phyloP scores from a whole-genome alignment of 30 jellyfish, hydroid and myxozoan species.

The Aurelia sp. region DNA sequence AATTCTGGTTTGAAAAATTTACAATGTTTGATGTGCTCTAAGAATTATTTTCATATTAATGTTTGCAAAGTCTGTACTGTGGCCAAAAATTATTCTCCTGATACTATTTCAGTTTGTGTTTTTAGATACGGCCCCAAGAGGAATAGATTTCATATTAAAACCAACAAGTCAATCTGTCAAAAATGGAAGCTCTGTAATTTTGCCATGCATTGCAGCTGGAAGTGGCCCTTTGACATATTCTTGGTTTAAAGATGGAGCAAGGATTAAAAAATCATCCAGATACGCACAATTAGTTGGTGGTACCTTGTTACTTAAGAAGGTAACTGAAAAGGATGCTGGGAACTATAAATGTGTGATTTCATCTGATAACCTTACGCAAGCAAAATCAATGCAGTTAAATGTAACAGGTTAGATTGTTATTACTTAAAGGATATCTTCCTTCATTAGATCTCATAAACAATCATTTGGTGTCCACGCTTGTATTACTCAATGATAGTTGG shows the following conservation, averaged over 20 bases:
- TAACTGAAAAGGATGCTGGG: conserved; percentile 62
- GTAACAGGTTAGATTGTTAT: conserved; percentile 44
- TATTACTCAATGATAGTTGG: too few relatives aligned
- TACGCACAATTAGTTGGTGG: conserved; percentile 52
- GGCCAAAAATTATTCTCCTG: too few relatives aligned
- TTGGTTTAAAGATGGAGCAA: conserved; percentile 83
- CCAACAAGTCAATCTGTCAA: conserved; percentile 55
- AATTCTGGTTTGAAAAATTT: too few relatives aligned
- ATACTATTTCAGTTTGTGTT: too few relatives aligned
- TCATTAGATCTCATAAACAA: too few relatives aligned
- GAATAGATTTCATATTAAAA: conserved; percentile 14
- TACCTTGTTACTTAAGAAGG: conserved; percentile 26
- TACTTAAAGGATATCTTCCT: neutral
- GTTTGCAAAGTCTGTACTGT: too few relatives aligned
- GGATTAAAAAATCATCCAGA: conserved; percentile 21
- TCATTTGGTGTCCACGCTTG: too few relatives aligned
- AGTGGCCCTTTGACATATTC: conserved; percentile 23
- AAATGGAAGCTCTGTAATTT: conserved; percentile 35
- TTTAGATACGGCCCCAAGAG: conserved; percentile 22
- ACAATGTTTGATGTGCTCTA: too few relatives aligned
- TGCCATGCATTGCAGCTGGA: conserved; percentile 73
- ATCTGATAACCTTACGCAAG: conserved; percentile 4
- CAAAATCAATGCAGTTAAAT: conserved; percentile 40
- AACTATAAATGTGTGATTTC: conserved; percentile 70
- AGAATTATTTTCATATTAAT: too few relatives aligned